Evolutionary conservation across 2,113 vertebrate genomes (phyloP).

Genomic region (Hippocampus zosterae): DNA sequence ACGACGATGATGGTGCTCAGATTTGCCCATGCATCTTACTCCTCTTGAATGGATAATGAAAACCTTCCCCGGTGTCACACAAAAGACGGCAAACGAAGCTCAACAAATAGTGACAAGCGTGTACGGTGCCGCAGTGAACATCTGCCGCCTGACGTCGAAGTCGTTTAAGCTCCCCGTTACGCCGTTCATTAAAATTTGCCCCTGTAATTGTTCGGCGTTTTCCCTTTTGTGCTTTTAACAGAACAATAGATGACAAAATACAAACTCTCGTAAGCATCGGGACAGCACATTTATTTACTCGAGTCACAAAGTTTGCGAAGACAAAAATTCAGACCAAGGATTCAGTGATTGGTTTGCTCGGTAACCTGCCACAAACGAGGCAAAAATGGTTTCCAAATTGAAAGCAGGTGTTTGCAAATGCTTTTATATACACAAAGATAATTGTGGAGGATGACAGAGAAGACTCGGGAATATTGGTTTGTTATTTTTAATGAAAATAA

Average conservation of each 20-base stretch:
- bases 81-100: slow-evolving; percentile 37
- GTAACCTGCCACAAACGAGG: no score
- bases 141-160: slow-evolving; percentile 20
- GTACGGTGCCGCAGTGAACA: slow-evolving; percentile 27
- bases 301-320: no score
- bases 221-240: neutral
- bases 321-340: no score
- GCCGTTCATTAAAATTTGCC: neutral
- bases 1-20: neutral
- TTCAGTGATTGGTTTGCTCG: no score
- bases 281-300: no score
- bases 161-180: neutral
- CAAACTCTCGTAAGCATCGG: neutral
- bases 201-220: neutral
- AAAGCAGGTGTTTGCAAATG: no score
- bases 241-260: neutral
- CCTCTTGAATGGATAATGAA: slow-evolving; percentile 44
- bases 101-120: slow-evolving; percentile 26
- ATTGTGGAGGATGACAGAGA: no score
- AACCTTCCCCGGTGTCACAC: slow-evolving; percentile 25
- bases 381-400: no score
- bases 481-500: no score
- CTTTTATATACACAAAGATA: no score
- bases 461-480: no score
- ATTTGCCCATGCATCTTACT: slow-evolving; percentile 20